Evolutionary conservation across 1,140 invertebrate species (phyloP).

Genomic region (Temnothorax longispinosus): DNA sequence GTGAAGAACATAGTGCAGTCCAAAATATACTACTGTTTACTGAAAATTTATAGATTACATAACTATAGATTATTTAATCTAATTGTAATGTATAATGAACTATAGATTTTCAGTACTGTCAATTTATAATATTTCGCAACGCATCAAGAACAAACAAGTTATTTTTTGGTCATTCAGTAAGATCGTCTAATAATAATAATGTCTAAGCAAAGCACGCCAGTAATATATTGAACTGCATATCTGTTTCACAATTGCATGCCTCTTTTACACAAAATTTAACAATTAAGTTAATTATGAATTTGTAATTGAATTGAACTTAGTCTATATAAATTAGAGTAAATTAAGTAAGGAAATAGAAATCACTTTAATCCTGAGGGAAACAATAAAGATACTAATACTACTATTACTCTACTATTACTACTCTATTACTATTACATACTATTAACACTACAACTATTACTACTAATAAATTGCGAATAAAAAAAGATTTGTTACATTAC

Average conservation of each 20-base stretch:
- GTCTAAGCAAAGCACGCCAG: not conserved
- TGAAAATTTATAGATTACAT: not conserved
- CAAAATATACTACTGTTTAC: not conserved
- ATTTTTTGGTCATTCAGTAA: not conserved
- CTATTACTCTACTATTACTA: not conserved
- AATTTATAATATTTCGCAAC: not conserved
- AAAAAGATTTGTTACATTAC: constrained; percentile 14
- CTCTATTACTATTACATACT: not conserved
- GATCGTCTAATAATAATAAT: not conserved
- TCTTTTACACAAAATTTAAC: not conserved
- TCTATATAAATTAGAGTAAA: constrained; percentile 1
- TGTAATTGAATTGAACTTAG: not conserved
- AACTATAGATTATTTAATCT: not conserved
- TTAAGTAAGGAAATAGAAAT: not conserved
- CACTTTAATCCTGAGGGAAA: not conserved
- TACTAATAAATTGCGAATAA: constrained; percentile 1
- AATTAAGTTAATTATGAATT: not conserved
- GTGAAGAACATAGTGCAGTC: not conserved
- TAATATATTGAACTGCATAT: not conserved
- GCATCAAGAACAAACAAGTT: not conserved
- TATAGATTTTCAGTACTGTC: not conserved
- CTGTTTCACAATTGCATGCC: not conserved
- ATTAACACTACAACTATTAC: not conserved
- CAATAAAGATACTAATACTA: not conserved
- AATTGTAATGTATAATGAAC: not conserved